These are phyloP conservation scores for Hypotaenidia okinawae DNA, from an alignment of 2,797 vertebrate species.

Conservation along the genomic window DNA sequence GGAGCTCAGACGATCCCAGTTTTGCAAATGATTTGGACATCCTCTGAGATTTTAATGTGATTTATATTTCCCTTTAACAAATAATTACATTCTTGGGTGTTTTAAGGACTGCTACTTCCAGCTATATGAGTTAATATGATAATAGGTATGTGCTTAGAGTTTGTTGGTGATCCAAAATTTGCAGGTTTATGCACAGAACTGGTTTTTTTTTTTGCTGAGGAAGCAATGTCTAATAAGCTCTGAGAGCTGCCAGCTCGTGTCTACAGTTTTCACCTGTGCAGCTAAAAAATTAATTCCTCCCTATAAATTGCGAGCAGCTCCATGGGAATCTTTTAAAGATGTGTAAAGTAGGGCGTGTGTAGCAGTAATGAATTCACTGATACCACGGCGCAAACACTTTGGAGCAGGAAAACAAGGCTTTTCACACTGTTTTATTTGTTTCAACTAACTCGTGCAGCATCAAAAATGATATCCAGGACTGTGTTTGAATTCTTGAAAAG, in stretches of 20 bases:
- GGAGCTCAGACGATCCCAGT: not conserved
- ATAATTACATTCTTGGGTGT: not conserved
- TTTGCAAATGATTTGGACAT: not conserved
- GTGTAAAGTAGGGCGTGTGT: not conserved
- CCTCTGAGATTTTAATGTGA: not conserved
- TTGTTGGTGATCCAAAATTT: not conserved
- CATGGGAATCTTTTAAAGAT: not conserved
- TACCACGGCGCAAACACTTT: not conserved
- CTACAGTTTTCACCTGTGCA: not conserved
- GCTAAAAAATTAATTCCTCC: not conserved
- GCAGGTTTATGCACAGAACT: not conserved
- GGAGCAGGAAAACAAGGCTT: not conserved
- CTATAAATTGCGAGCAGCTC: not conserved
- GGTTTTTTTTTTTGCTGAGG: not conserved
- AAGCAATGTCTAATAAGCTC: not conserved
- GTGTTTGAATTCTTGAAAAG: not conserved
- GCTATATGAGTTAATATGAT: not conserved
- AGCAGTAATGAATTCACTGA: not conserved
- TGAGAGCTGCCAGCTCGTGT: not conserved
- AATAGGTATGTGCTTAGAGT: not conserved
- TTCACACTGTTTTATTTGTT: not conserved
- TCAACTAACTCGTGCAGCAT: not conserved
- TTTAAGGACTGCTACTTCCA: not conserved
- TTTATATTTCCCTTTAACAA: not conserved
- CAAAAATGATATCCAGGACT: not conserved